phyloP scores from a whole-genome alignment of 2,797 vertebrate species.

The Spheniscus humboldti region DNA sequence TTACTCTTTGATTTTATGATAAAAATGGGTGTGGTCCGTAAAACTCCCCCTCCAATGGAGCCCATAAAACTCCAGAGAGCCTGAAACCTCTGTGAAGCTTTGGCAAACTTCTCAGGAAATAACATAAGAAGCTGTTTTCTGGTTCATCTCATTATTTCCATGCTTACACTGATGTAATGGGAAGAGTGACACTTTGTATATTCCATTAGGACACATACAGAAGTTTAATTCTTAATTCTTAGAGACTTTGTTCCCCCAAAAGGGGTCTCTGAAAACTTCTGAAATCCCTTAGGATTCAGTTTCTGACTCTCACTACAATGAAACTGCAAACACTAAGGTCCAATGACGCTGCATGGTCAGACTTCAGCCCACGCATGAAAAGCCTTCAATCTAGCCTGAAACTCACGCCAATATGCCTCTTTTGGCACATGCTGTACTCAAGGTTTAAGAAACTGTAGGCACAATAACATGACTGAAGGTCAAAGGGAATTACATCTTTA shows the following conservation, averaged over 20 bases:
- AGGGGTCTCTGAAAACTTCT: not conserved
- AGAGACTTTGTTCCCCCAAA: not conserved
- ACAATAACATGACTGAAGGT: not conserved
- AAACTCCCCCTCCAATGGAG: conserved; percentile 4
- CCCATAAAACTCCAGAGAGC: conserved; percentile 34
- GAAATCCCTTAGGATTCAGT: not conserved
- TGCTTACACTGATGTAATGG: conserved; percentile 53
- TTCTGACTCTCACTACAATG: not conserved
- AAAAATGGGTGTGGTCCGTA: conserved; percentile 40
- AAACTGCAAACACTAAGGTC: not conserved
- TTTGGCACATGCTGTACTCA: not conserved
- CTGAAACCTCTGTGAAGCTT: conserved; percentile 31
- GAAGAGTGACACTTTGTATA: conserved; percentile 35
- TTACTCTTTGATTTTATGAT: not conserved
- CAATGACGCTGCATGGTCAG: not conserved
- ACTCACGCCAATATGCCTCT: not conserved
- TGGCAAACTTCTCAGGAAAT: conserved; percentile 61
- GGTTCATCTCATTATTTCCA: conserved; percentile 58
- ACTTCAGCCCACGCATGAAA: not conserved
- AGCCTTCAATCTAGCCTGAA: not conserved
- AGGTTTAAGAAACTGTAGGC: not conserved
- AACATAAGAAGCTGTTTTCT: conserved; percentile 42
- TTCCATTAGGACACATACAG: not conserved
- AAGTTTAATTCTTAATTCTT: not conserved
- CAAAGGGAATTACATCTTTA: not conserved